Evolutionary conservation across 2,113 vertebrate species (phyloP), one percentile per base, ranked within the genome.

Genomic region (Bufo gargarizans): DNA sequence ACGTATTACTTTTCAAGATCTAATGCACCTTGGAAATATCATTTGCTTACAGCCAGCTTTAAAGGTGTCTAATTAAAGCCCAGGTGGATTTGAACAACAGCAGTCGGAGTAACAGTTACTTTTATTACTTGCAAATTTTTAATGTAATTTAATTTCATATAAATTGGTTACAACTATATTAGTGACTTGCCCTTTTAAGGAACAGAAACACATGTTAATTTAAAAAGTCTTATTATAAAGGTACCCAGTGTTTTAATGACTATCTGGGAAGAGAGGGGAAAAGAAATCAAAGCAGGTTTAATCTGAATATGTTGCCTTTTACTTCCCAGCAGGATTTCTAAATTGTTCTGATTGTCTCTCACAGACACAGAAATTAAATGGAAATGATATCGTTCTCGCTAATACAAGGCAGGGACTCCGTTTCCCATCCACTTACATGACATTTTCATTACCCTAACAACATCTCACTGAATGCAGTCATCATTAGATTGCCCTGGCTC

Each of bases 321-420:
- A 55, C 81, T 84, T 88, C 81, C 33, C 87, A 88, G 87, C 87
- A 88, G 81, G 81, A 77, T 88, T 77, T 58, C 81, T 88, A 88
- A 88, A 88, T 88, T 88, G 87, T 56, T 88, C 87, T 88, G 87
- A 88, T 88, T 88, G 87, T 88, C 87, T 88, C 87, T 88, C 55
- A 67, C 81, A 88, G 87, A 84, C 87, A 77, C 82, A 81, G 72
- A 88, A 88, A 88, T 88, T 88, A 88, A 88, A 88, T 88, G 87
- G 87, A 88, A 88, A 88, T 88, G 81, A 88, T 88, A 88, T 88
- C 22, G 71, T 84, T 67, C 59, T 77, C 67, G 22, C 81, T 88
- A 88, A 88, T 88, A 88, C 87, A 84, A 88, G 81, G 81, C 80
- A 88, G 50, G 79, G 71, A 88, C 63, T 84, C 65, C 8, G 58